Percentiles rank a stretch among this genome's conserved stretches.
These are phyloP conservation scores for Pterostichus niger DNA, from an alignment of 2,888 invertebrate species.

Conservation along the genomic window DNA sequence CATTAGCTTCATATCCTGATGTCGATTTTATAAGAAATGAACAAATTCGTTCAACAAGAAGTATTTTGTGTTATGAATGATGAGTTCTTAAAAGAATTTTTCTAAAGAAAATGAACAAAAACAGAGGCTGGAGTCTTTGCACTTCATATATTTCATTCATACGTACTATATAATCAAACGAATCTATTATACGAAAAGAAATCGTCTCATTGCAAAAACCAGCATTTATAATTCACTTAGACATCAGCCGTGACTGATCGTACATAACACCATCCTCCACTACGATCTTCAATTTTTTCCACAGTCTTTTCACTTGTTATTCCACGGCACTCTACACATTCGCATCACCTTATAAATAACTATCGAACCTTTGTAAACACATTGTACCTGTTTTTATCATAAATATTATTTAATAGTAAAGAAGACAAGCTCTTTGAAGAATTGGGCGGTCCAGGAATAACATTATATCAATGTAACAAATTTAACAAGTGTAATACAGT, in stretches of 20 bases:
- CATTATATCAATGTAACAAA: not conserved
- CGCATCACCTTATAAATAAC: conserved; percentile 30
- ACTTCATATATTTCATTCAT: conserved; percentile 49
- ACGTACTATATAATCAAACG: conserved; percentile 45
- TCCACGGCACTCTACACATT: not conserved
- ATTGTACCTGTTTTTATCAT: conserved; percentile 25
- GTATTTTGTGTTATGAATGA: conserved; percentile 30
- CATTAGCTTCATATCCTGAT: no score
- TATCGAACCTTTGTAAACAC: conserved; percentile 3
- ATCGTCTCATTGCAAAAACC: conserved; percentile 7
- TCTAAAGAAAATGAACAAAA: conserved; percentile 23
- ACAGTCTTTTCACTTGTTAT: not conserved
- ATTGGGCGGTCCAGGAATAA: not conserved
- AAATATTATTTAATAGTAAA: not conserved
- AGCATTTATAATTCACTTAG: conserved; percentile 51
- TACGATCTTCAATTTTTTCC: conserved; percentile 30
- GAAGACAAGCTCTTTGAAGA: not conserved
- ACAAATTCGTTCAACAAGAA: no score
- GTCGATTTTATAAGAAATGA: no score
- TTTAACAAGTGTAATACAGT: conserved; percentile 43
- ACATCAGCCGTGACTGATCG: conserved; percentile 42
- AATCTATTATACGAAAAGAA: conserved; percentile 16
- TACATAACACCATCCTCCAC: conserved; percentile 31
- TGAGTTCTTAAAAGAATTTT: not conserved
- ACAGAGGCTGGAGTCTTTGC: conserved; percentile 6